Conservation (phyloP, 2,888 invertebrate genomes). For the Copidosoma aretas region DNA sequence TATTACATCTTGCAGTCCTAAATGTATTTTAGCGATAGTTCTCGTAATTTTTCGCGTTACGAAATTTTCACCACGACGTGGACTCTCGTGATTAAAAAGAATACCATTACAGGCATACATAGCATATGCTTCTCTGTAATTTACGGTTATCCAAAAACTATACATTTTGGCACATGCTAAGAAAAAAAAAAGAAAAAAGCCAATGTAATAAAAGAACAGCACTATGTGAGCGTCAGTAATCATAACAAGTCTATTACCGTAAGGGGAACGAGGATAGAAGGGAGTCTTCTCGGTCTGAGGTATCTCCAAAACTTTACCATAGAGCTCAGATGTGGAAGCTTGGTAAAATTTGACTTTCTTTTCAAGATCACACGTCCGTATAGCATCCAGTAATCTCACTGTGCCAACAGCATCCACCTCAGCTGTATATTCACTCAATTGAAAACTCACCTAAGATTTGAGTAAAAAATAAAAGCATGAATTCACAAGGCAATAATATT, state of each 20-base stretch:
- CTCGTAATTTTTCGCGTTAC: conserved; percentile 98
- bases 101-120: conserved; percentile 97
- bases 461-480: conserved; percentile 8
- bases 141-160: conserved; percentile 94
- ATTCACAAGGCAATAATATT: conserved; percentile 9
- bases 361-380: conserved; percentile 85
- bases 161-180: conserved; percentile 94
- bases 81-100: conserved; percentile 96
- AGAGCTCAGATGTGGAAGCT: conserved; percentile 94
- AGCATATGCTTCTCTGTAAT: conserved; percentile 93
- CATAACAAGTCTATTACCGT: conserved; percentile 71
- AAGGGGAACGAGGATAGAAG: conserved; percentile 95
- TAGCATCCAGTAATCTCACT: conserved; percentile 87
- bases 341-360: conserved; percentile 88
- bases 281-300: conserved; percentile 95
- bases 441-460: conserved; percentile 80
- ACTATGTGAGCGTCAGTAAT: conserved; percentile 11
- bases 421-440: conserved; percentile 97
- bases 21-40: conserved; percentile 93
- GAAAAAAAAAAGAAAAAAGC: too few relatives aligned
- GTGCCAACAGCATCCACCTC: conserved; percentile 98
- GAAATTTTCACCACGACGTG: conserved; percentile 95
- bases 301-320: conserved; percentile 90
- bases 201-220: conserved; percentile 20
- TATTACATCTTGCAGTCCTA: conserved; percentile 83